Base-by-base conservation (phyloP, 2,113 vertebrate species). In the Muscicapa adusta region DNA sequence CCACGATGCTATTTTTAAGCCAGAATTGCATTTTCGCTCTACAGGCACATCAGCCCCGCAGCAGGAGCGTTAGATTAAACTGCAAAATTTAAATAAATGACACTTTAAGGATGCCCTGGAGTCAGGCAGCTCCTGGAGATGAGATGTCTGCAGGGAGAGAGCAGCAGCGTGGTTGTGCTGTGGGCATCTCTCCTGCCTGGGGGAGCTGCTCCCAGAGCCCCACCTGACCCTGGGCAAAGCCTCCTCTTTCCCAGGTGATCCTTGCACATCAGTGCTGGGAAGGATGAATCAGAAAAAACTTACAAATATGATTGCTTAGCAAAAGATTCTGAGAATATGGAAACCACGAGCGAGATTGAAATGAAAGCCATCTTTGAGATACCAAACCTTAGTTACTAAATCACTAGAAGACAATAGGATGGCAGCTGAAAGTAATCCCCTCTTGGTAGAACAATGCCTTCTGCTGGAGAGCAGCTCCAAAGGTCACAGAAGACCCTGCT, bases 31-130 rank as follows among this genome's bases (percentile, higher is more conserved):
- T 81, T 78, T 95, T 71, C 38, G 8, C 34, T 12, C 68, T 40
- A 2, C 47, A 29, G 50, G 36, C 74, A 40, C 20, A 14, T 28
- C 61, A 60, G 75, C 70, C 62, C 62, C 40, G 34, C 72, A 65
- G 56, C 60, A 57, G 42, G 56, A 70, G 56, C 8, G 1, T 84
- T 79, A 91, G 60, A 51, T 92, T 71, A 92, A 92, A 65, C 14
- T 48, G 80, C 31, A 81, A 65, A 57, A 62, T 72, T 92, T 90
- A 40, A 91, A 78, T 62, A 75, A 92, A 94, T 50, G 62, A 8
- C 62, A 43, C 75, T 81, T 96, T 57, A 79, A 66, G 81, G 56
- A 93, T 62, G 40, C 56, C 88, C 92, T 61, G 53, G 79, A 87
- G 73, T 9, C 80, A 79, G 77, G 66, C 73, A 58, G 47, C 72